A percentile compares a stretch with the other conserved stretches of the same genome.
phyloP scores from a whole-genome alignment of 2,888 invertebrate genomes.

The Amaurobius ferox region DNA sequence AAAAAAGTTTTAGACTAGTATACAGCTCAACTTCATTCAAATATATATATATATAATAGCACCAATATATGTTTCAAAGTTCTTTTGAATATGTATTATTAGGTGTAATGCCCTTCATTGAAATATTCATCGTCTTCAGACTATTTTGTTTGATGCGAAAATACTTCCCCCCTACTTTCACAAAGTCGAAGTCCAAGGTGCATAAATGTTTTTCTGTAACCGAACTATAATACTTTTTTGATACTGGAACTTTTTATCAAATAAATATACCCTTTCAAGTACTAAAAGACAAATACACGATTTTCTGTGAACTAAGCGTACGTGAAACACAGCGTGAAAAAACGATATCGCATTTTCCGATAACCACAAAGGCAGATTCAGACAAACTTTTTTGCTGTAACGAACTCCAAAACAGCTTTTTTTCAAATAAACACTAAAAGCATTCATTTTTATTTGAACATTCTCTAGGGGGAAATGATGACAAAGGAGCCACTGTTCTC shows the following conservation, averaged over 20 bases:
- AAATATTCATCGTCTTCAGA: no score
- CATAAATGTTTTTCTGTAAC: not conserved
- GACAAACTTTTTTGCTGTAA: conserved; percentile 36
- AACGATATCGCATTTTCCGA: conserved; percentile 20
- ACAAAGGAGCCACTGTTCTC: conserved; percentile 59
- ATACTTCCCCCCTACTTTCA: no score
- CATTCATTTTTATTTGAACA: conserved; percentile 36
- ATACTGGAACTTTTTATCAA: not conserved
- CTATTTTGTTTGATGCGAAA: no score
- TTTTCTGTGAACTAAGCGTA: not conserved
- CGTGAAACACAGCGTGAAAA: conserved; percentile 12
- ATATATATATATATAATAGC: no score
- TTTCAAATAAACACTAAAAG: conserved; percentile 25
- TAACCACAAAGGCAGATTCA: conserved; percentile 35
- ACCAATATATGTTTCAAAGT: no score
- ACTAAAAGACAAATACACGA: not conserved
- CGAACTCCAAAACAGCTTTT: conserved; percentile 26
- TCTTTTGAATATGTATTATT: no score
- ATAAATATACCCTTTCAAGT: not conserved
- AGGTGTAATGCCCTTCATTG: no score
- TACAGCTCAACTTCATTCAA: no score
- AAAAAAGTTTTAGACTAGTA: no score
- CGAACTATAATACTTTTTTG: not conserved
- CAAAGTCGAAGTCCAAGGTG: no score
- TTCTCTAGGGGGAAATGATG: conserved; percentile 44